phyloP scores from a whole-genome alignment of 1,140 invertebrate species.

The Watersipora subatra region DNA sequence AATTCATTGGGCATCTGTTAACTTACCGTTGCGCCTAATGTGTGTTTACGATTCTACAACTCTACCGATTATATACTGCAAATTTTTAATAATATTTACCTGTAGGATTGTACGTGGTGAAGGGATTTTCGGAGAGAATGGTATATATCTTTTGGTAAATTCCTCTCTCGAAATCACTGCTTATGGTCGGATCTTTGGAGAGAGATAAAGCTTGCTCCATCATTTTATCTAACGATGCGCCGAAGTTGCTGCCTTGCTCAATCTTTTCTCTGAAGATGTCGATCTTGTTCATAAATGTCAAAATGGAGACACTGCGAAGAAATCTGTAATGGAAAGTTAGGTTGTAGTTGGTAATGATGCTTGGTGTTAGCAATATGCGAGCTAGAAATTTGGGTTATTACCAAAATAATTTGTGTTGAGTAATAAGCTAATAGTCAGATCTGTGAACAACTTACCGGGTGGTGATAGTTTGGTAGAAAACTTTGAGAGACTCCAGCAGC shows the following conservation, averaged over 20 bases:
- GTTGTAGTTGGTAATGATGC: too few species aligned
- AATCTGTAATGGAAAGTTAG: slow-evolving; percentile 49
- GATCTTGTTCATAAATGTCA: slow-evolving; percentile 70
- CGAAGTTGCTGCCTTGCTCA: slow-evolving; percentile 41
- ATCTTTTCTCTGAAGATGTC: slow-evolving; percentile 61
- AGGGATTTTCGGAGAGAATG: slow-evolving; percentile 21
- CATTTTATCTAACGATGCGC: slow-evolving; percentile 6
- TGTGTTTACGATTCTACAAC: too few species aligned
- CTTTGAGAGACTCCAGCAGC: slow-evolving; percentile 53
- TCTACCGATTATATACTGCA: too few species aligned
- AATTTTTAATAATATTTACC: too few species aligned
- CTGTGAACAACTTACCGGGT: slow-evolving; percentile 54
- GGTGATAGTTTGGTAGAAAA: slow-evolving; percentile 63
- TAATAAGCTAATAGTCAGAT: too few species aligned
- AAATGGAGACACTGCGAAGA: slow-evolving; percentile 55
- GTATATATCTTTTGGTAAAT: slow-evolving; percentile 20
- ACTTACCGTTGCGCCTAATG: too few species aligned
- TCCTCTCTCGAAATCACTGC: slow-evolving; percentile 10
- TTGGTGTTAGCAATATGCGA: too few species aligned
- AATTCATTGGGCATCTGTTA: too few species aligned
- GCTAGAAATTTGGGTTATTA: too few species aligned
- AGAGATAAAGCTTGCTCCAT: neutral
- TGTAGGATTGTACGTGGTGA: neutral
- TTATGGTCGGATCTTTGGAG: neutral
- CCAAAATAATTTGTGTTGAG: too few species aligned